Base-by-base conservation (phyloP, 2,797 vertebrate species). In the Echeneis naucrates region DNA sequence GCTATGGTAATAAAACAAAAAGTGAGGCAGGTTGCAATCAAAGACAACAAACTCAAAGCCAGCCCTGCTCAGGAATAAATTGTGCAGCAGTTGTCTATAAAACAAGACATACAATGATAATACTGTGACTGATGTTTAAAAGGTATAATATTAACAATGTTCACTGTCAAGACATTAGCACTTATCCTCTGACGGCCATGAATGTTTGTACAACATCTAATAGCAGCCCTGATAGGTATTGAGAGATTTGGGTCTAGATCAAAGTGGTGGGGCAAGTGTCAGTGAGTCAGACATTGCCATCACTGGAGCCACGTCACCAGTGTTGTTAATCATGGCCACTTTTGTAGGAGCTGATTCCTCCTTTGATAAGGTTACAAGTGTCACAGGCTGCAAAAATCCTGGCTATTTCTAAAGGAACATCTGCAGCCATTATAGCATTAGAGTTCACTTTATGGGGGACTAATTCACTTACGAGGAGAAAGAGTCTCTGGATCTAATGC, bases 351-450 rank as follows among this genome's bases (percentile, higher is more conserved):
- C 40, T 51, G 32, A 59, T 72, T 81, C 30, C 65, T 72, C 47
- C 50, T 77, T 68, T 83, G 75, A 90, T 71, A 70, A 80, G 70
- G 68, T 92, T 87, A 83, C 40, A 80, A 85, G 86, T 88, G 88
- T 83, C 75, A 80, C 42, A 73, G 82, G 78, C 61, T 80, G 60
- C 65, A 77, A 83, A 38, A 54, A 11, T 79, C 82, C 65, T 70
- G 63, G 54, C 74, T 80, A 80, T 86, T 87, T 88, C 80, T 72
- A 62, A 12, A 62, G 69, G 68, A 87, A 78, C 75, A 87, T 90
- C 81, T 85, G 86, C 65, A 64, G 68, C 81, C 87, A 89, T 92
- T 89, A 91, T 60, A 73, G 68, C 55, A 79, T 83, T 84, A 90
- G 67, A 68, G 76, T 55, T 58, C 77, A 80, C 75, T 85, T 84